Evolutionary conservation across 1,140 invertebrate species (phyloP).

Genomic region (Aleiodes sp.): DNA sequence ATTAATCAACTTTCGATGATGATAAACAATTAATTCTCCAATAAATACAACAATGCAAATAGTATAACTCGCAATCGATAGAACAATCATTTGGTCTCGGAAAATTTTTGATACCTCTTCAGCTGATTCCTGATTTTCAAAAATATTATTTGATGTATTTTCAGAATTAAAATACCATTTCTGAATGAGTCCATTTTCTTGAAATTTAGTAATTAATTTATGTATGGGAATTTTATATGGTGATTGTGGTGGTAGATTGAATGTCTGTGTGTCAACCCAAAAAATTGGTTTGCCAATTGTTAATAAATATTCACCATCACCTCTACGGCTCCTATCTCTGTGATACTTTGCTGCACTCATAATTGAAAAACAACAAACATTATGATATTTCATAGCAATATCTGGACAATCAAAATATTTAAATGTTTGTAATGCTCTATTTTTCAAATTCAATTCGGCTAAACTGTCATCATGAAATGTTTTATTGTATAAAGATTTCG

Average conservation of each 20-base stretch:
- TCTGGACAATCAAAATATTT: neutral
- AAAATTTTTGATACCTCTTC: neutral
- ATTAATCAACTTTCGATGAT: no score
- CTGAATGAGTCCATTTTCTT: neutral
- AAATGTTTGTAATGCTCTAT: neutral
- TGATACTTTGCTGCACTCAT: neutral
- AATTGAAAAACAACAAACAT: neutral
- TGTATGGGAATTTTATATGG: neutral
- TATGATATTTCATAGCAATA: neutral
- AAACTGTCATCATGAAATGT: neutral
- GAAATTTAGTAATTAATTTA: neutral
- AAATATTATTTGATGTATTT: no score
- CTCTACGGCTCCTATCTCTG: neutral
- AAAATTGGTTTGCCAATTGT: neutral
- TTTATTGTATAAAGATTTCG: neutral
- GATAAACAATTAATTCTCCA: neutral
- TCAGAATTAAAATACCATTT: neutral
- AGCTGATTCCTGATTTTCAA: neutral
- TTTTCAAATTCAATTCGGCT: neutral
- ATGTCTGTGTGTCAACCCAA: neutral
- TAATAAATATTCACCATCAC: neutral
- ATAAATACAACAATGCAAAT: neutral
- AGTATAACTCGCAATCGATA: neutral
- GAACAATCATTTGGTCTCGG: neutral
- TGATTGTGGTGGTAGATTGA: neutral